Evolutionary conservation across 53 echinoderm and acorn worm species (phyloP).

Genomic region (Crossaster papposus): DNA sequence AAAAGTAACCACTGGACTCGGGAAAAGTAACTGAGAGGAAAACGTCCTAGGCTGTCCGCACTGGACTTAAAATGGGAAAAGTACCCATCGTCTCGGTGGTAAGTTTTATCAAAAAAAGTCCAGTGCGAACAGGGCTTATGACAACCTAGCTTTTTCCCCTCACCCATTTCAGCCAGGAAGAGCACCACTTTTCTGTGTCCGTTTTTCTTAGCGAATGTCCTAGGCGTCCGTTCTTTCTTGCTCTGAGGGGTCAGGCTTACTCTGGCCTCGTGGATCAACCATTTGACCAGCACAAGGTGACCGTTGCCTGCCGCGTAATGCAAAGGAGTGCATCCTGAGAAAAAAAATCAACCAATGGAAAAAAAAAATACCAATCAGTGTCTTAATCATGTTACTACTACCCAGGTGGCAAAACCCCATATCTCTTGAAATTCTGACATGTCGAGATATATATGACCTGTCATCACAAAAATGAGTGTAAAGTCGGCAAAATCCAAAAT

Average conservation of each 20-base stretch:
- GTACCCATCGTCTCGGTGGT: too few species aligned
- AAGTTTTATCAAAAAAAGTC: background rate
- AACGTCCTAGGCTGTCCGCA: too few species aligned
- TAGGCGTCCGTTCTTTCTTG: constrained; percentile 88
- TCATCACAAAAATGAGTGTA: too few species aligned
- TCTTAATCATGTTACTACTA: too few species aligned
- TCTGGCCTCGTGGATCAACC: constrained; percentile 78
- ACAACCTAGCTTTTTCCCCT: constrained; percentile 9
- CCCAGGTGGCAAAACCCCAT: background rate
- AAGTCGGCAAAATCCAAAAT: too few species aligned
- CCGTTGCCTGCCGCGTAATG: constrained; percentile 94
- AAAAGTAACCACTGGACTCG: too few species aligned
- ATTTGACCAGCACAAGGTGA: constrained; percentile 85
- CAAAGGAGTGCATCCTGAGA: constrained; percentile 79
- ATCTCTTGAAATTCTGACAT: too few species aligned
- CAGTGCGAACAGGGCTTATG: too few species aligned
- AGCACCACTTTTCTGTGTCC: constrained; percentile 89
- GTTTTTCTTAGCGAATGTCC: constrained; percentile 81
- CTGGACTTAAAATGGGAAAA: too few species aligned
- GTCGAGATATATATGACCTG: too few species aligned
- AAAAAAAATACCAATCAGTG: background rate
- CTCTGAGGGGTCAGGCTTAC: constrained; percentile 69
- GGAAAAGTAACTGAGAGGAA: too few species aligned
- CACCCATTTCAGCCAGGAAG: constrained; percentile 91
- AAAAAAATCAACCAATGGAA: background rate